These are phyloP conservation scores for Diorhabda sublineata DNA, from an alignment of 1,140 invertebrate species.

Conservation along the genomic window DNA sequence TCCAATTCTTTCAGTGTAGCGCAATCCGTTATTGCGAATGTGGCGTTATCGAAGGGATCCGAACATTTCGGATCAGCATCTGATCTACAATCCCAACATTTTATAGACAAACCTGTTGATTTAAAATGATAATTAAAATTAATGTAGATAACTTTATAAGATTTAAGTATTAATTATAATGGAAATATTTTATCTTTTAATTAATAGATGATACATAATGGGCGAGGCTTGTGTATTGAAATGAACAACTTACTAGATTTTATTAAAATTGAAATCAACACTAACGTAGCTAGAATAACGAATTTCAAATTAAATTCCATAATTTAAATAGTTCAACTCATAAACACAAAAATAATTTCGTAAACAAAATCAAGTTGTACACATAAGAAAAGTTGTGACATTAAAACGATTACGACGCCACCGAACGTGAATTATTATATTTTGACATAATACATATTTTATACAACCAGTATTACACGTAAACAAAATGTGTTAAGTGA, in stretches of 20 bases:
- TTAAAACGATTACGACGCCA: too few species aligned
- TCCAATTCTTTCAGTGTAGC: constrained; percentile 59
- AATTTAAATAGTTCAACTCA: not conserved
- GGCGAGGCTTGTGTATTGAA: constrained; percentile 3
- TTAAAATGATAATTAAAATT: constrained; percentile 4
- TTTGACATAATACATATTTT: too few species aligned
- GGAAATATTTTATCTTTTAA: not conserved
- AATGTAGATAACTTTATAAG: not conserved
- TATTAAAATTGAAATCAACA: constrained; percentile 21
- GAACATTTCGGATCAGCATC: constrained; percentile 85
- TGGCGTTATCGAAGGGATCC: constrained; percentile 89
- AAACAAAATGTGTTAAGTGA: too few species aligned
- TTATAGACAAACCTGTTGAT: constrained; percentile 54
- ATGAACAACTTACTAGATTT: constrained; percentile 23
- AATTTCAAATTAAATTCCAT: constrained; percentile 13
- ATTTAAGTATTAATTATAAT: not conserved
- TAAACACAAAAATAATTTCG: too few species aligned
- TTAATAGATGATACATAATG: not conserved
- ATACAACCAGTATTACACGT: too few species aligned
- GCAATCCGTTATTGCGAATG: constrained; percentile 83
- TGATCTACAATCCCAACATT: constrained; percentile 89
- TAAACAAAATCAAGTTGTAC: too few species aligned
- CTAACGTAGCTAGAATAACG: constrained; percentile 5
- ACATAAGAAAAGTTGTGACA: too few species aligned
- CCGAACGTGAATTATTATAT: too few species aligned